phyloP scores from a whole-genome alignment of 2,113 vertebrate species.

The Notothenia coriiceps region DNA sequence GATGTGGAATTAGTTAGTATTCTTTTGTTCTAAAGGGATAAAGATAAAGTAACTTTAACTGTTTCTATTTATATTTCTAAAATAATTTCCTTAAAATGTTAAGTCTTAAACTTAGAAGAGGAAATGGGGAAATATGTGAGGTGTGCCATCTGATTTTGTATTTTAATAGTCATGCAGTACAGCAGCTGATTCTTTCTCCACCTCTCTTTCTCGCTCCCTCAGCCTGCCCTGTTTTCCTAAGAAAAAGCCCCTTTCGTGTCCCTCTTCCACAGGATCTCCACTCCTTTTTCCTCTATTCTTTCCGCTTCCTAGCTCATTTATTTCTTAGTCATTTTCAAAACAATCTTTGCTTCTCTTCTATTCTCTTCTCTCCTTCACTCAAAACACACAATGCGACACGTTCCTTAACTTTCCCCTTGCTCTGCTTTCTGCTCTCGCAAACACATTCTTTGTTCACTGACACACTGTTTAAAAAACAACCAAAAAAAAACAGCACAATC shows the following conservation, averaged over 20 bases:
- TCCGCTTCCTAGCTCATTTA: conserved; percentile 17
- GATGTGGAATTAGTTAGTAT: conserved; percentile 19
- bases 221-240: conserved; percentile 39
- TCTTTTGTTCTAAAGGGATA: not conserved
- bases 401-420: conserved; percentile 36
- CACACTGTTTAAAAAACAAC: conserved; percentile 72
- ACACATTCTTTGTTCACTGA: conserved; percentile 68
- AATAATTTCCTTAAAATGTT: not conserved
- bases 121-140: not conserved
- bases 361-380: conserved; percentile 21
- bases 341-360: conserved; percentile 7
- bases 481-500: conserved; percentile 51
- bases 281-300: conserved; percentile 33
- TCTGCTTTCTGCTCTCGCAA: conserved; percentile 49
- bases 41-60: not conserved
- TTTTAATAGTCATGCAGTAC: conserved; percentile 33
- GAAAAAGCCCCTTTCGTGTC: conserved; percentile 59
- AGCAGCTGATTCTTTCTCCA: conserved; percentile 8
- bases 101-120: not conserved
- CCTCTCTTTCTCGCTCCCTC: conserved; percentile 26
- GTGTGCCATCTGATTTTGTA: conserved; percentile 21
- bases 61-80: not conserved
- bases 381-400: not conserved
- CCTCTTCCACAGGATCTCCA: conserved; percentile 61
- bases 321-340: conserved; percentile 8